These are phyloP conservation scores for Puntigrus tetrazona DNA, from an alignment of 2,113 vertebrate genomes.

Conservation along the genomic window DNA sequence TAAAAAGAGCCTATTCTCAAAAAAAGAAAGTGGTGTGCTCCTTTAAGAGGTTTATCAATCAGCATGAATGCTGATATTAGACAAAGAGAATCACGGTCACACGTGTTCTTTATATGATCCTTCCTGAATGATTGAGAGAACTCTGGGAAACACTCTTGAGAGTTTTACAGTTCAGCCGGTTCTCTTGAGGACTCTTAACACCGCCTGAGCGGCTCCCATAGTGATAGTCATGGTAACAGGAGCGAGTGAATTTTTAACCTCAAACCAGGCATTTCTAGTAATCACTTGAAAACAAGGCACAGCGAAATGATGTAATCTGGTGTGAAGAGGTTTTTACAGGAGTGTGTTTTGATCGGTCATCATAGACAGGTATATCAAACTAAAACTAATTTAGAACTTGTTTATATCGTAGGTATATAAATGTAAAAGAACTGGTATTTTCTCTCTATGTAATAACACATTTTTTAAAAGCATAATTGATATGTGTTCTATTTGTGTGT, in stretches of 20 bases:
- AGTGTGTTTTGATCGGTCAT: not conserved
- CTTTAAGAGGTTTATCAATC: not conserved
- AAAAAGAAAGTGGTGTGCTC: too few relatives aligned
- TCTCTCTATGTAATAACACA: too few relatives aligned
- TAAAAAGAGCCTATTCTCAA: too few relatives aligned
- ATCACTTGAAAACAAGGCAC: not conserved
- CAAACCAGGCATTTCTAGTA: not conserved
- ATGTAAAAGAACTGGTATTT: not conserved
- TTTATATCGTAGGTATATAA: not conserved
- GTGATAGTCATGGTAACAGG: not conserved
- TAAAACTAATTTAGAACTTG: not conserved
- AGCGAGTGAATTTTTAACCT: constrained; percentile 39
- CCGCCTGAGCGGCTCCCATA: not conserved
- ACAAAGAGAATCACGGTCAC: not conserved
- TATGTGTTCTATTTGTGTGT: too few relatives aligned
- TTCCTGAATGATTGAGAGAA: not conserved
- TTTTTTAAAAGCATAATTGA: too few relatives aligned
- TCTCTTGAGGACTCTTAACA: constrained; percentile 6
- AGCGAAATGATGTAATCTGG: not conserved
- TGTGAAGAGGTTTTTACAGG: not conserved
- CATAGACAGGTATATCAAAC: not conserved
- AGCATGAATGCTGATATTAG: not conserved
- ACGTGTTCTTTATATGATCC: not conserved
- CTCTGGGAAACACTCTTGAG: not conserved
- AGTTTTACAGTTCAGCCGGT: not conserved